Conservation (phyloP, 2,113 vertebrate genomes). For the Ctenomys sociabilis region DNA sequence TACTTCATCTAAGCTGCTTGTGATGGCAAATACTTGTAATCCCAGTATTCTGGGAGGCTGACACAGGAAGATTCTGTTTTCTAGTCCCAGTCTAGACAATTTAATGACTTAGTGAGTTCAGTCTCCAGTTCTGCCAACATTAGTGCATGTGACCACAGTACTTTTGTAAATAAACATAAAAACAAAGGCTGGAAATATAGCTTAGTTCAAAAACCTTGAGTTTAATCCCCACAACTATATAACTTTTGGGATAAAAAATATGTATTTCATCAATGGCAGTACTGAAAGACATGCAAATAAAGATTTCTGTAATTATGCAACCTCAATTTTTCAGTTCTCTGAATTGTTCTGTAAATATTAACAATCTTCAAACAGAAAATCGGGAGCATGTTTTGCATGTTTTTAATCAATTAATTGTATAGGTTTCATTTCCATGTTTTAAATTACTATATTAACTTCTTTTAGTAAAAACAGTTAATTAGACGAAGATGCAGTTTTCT, state of each 20-base stretch:
- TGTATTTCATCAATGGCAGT: neutral
- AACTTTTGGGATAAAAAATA: too few relatives aligned
- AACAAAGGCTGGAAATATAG: neutral
- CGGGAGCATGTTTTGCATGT: neutral
- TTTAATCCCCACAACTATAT: neutral
- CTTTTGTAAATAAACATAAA: neutral
- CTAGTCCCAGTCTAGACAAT: neutral
- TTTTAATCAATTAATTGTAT: slow-evolving; percentile 21
- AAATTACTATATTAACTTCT: neutral
- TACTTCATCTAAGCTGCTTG: neutral
- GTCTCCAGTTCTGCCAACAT: too few relatives aligned
- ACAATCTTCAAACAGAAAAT: neutral
- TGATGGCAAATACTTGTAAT: neutral
- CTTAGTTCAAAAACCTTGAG: neutral
- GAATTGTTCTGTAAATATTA: neutral
- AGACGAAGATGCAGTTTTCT: neutral
- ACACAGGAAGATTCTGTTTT: neutral
- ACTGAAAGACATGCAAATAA: neutral
- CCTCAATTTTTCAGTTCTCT: neutral
- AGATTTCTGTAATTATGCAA: neutral
- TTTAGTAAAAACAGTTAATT: neutral
- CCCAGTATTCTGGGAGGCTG: neutral
- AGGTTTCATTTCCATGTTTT: neutral
- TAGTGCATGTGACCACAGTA: too few relatives aligned
- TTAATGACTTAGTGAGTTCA: neutral